Conservation (phyloP, 2,888 invertebrate genomes). For the Sinohyriopsis cumingii region DNA sequence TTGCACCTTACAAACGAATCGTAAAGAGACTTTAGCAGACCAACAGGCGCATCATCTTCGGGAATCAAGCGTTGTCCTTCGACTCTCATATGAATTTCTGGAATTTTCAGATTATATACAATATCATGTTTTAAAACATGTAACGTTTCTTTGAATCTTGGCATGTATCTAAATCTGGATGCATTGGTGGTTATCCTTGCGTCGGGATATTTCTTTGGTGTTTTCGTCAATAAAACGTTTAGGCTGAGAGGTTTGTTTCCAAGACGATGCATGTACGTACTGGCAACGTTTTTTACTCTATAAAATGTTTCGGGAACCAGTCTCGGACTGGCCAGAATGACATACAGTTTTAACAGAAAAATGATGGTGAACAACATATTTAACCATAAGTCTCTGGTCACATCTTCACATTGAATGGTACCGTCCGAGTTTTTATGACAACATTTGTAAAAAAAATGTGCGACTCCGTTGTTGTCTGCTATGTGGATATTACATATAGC, state of each 20-base stretch:
- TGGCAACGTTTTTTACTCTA: too few relatives aligned
- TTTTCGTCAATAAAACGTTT: slow-evolving; percentile 16
- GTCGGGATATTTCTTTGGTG: slow-evolving; percentile 11
- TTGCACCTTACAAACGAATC: slow-evolving; percentile 57
- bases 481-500: slow-evolving; percentile 46
- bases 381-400: slow-evolving; percentile 46
- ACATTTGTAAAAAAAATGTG: slow-evolving; percentile 26
- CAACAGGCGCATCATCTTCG: slow-evolving; percentile 49
- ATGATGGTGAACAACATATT: slow-evolving; percentile 46
- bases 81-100: slow-evolving; percentile 43
- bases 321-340: slow-evolving; percentile 57
- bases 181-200: slow-evolving; percentile 11
- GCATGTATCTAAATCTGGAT: slow-evolving; percentile 17
- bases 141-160: slow-evolving; percentile 23
- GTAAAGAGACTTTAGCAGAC: slow-evolving; percentile 44
- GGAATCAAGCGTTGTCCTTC: slow-evolving; percentile 46
- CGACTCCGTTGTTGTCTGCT: slow-evolving; percentile 13
- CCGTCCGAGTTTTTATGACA: slow-evolving; percentile 14
- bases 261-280: too few relatives aligned
- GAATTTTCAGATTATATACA: slow-evolving; percentile 24
- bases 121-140: slow-evolving; percentile 19
- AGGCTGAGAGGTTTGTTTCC: neutral
- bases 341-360: slow-evolving; percentile 48
- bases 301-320: slow-evolving; percentile 47
- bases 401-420: slow-evolving; percentile 18